A percentile compares a stretch with the other conserved stretches of the same genome.
These are phyloP conservation scores for Norana najaformis DNA, from an alignment of 2,888 invertebrate species.

Conservation along the genomic window DNA sequence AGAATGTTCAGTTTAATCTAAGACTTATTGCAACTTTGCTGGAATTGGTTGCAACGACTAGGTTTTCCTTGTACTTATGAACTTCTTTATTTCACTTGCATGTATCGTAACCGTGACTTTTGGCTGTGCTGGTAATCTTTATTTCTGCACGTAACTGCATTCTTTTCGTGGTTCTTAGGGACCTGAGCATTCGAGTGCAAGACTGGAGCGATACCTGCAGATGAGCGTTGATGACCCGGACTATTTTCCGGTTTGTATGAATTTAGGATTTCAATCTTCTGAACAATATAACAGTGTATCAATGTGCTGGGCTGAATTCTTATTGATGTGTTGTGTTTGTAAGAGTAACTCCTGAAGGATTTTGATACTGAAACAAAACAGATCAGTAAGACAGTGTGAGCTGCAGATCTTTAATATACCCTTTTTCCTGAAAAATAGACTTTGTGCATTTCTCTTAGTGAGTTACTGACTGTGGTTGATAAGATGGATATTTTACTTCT, in stretches of 20 bases:
- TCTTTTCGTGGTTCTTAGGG: conserved; percentile 72
- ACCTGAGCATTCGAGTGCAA: conserved; percentile 90
- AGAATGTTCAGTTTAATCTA: not conserved
- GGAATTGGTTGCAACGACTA: no score
- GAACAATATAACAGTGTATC: not conserved
- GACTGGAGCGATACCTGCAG: conserved; percentile 89
- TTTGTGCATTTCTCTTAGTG: not conserved
- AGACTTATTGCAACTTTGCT: not conserved
- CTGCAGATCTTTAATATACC: not conserved
- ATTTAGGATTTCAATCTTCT: not conserved
- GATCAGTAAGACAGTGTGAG: no score
- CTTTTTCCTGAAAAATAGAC: not conserved
- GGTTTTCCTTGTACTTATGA: not conserved
- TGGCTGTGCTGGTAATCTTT: not conserved
- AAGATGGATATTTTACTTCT: no score
- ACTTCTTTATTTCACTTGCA: not conserved
- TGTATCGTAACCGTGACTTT: not conserved
- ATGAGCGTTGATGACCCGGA: conserved; percentile 96
- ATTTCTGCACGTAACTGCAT: not conserved
- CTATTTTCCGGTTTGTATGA: conserved; percentile 74
- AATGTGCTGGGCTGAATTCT: not conserved
- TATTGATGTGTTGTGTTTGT: not conserved
- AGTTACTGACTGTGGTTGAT: no score
- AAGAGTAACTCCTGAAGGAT: not conserved
- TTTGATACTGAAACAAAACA: no score